phyloP scores from a whole-genome alignment of 2,888 invertebrate genomes.

The Artemia sinica region DNA sequence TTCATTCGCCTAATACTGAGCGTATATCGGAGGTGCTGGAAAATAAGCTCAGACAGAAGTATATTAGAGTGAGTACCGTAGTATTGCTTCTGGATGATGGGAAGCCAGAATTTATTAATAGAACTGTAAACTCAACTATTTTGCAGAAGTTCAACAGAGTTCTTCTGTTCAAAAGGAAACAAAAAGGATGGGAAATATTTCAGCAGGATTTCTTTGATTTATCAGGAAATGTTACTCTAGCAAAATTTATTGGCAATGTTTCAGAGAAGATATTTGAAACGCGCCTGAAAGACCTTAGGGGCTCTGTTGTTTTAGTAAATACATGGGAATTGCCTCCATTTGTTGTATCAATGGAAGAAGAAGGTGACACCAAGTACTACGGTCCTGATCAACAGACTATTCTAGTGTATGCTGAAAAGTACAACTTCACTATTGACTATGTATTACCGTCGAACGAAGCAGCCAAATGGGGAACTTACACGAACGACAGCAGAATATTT shows the following conservation, averaged over 20 bases:
- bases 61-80: no score
- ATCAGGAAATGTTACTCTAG: neutral
- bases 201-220: neutral
- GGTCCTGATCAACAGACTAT: slow-evolving; percentile 4
- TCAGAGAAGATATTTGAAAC: neutral
- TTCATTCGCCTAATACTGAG: no score
- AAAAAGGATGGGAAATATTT: neutral
- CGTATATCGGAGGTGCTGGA: no score
- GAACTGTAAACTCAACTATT: no score
- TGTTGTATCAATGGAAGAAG: neutral
- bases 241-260: neutral
- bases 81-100: no score
- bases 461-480: neutral
- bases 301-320: neutral
- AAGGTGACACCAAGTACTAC: neutral
- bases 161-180: no score
- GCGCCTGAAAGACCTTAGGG: neutral
- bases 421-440: neutral
- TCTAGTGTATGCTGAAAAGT: neutral
- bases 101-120: no score
- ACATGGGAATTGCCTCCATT: slow-evolving; percentile 11
- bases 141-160: no score
- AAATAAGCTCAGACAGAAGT: no score
- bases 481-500: neutral
- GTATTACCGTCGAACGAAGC: neutral